Base-by-base conservation (phyloP, 2,113 vertebrate genomes). In the Paramormyrops kingsleyae region DNA sequence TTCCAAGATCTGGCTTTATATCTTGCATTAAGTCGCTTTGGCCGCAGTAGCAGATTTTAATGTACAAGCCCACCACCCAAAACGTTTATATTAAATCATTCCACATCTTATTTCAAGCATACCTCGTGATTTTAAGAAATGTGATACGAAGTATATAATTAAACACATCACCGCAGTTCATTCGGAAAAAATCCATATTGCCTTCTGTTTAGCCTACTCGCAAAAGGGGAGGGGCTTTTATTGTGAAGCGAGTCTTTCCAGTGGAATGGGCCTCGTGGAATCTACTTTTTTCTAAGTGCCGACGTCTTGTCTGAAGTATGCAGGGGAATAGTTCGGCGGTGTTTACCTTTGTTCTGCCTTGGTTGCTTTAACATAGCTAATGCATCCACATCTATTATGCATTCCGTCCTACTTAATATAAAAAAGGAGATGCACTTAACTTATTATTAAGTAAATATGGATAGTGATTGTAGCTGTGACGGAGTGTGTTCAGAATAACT, bases 201-300 rank as follows among this genome's bases (percentile, higher is more conserved):
- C 35, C 88, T 89, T 87, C 53, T 80, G 88, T 91, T 88, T 83
- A 89, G 89, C 44, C 50, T 83, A 88, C 86, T 66, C 35, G 47
- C 46, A 52, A n/a, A 89, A n/a, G 19, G 44, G 83, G 85, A 56
- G 53, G 87, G 87, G 87, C 90, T 91, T 91, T 91, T 91, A 91
- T 83, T 90, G 31, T 91, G 90, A 91, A 88, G 74, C 21, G 19
- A 56, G 44, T 53, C 77, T 89, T 70, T 87, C 47, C 74, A 88
- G 80, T n/a, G 5, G 52, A 87, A 88, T 52, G 12, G 46, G 70
- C 89, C 89, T 88, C 46, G 83, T n/a, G 90, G 89, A 35, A 84
- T 89, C 27, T 62, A 66, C 88, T 87, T 87, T 17, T 35, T 70
- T 35, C 10, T 52, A 83, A 89, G 24, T 87, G 17, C 35, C 8